Base-by-base conservation (phyloP, 2,113 vertebrate species). In the Melierax canorus region DNA sequence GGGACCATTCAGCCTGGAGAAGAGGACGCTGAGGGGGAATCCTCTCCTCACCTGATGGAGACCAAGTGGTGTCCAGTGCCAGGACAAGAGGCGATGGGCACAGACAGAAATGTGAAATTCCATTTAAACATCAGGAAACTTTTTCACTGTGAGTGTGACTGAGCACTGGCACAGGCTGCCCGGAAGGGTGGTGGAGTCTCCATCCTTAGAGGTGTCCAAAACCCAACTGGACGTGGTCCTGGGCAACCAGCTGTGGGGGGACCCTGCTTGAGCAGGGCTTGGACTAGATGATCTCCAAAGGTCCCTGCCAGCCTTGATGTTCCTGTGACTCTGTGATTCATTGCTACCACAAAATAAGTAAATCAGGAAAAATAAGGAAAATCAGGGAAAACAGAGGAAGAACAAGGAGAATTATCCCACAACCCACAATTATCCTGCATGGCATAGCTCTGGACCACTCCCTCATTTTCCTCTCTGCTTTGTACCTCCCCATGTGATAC, bases 351-450 rank as follows among this genome's bases (percentile, higher is more conserved):
- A 10, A 23, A n/a, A 63, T 20, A 30, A 10, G 21, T 22, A 7
- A 27, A 8, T 16, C 5, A 7, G 64, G 53, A 16, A 21, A 38
- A 56, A 38, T 3, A 75, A 64, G n/a, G 84, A 51, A 11, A 43
- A 6, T 6, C 11, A 27, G 32, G 38, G 3, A 34, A 38, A 62
- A 4, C 46, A 62, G 20, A 53, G 26, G 6, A 7, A 38, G 10
- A 12, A 17, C 1, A 3, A 32, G 5, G 45, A 53, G 11, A 27
- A 34, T 5, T 17, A 38, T 9, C 27, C 27, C 27, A 9, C 6
- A 38, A 14, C 1, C 9, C 22, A 3, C 14, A 11, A 24, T 10
- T 6, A 2, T 14, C 11, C 20, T 15, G 53, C 26, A 11, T 0
- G 32, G 22, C 29, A 1, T 5, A 11, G 4, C 22, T 13, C 18